Conservation (phyloP, 2,113 vertebrate species). For the Ardeotis arabs region DNA sequence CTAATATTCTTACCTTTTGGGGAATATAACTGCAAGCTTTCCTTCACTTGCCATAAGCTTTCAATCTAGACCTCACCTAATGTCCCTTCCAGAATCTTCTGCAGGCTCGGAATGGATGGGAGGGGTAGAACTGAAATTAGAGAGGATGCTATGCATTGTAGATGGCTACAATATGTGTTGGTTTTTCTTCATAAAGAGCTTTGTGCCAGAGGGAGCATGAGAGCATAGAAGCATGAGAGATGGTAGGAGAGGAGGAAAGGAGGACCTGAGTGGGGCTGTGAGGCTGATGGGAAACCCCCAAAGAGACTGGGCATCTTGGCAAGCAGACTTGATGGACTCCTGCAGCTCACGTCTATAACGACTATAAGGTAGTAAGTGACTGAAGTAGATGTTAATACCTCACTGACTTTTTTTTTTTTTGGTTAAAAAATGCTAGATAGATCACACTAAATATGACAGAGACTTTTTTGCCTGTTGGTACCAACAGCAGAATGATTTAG, state of each 20-base stretch:
- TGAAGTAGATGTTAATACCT: not conserved
- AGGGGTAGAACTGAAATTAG: not conserved
- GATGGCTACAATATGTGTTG: not conserved
- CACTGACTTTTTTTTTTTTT: not conserved
- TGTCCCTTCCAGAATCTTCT: not conserved
- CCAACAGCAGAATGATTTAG: not conserved
- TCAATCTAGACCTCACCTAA: not conserved
- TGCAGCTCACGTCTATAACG: not conserved
- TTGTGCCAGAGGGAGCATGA: not conserved
- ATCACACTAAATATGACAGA: not conserved
- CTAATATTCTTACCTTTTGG: not conserved
- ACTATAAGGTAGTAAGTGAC: not conserved
- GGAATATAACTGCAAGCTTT: not conserved
- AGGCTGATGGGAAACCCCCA: not conserved
- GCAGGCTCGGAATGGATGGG: not conserved
- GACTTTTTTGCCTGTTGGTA: not conserved
- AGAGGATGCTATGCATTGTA: not conserved
- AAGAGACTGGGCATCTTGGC: not conserved
- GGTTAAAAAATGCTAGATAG: not conserved
- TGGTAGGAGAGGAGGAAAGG: not conserved
- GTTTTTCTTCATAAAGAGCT: not conserved
- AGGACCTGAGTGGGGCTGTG: not conserved
- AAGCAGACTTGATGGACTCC: not conserved
- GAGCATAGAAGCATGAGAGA: not conserved
- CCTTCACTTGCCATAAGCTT: not conserved